Base-by-base conservation (phyloP, 2,888 invertebrate genomes). In the Drosophila lacicola region DNA sequence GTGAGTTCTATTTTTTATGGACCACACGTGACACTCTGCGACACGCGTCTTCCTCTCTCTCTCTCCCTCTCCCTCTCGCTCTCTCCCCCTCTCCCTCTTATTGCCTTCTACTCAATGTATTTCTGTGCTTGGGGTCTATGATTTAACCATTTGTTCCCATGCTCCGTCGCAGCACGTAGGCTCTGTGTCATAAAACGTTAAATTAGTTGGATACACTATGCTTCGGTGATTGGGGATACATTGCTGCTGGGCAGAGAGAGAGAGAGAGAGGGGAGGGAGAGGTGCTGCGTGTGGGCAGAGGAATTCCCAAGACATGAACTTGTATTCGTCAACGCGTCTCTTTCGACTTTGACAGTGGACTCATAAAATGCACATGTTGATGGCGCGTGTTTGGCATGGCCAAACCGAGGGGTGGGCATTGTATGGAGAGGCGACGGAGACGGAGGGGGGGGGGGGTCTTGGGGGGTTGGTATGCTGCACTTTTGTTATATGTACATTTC, bases 351-450 rank as follows among this genome's bases (percentile, higher is more conserved):
- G 70, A 74, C 77, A 70, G 67, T 75, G 70, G 68, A 67, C 89
- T 73, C 89, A 80, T 83, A 88, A 88, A 83, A 86, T 86, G 89
- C 87, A 83, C 83, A 88, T 83, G 89, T 88, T 83, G 88, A 74
- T 82, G 80, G 83, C 77, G 86, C 82, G 82, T 88, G 82, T 79
- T 82, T 67, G 71, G 82, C 88, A 82, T 85, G 73, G 76, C 44
- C 68, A 82, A 82, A 39, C 8, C 3, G 4, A 29, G 57, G 21
- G 21, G 2, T 14, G 25, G 29, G 25, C 29, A 1, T 8, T 29
- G 0, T 29, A 29, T 29, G 2, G 0, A 29, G n/a, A n/a, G n/a
- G n/a, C n/a, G n/a, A n/a, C n/a, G n/a, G n/a, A n/a, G n/a, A n/a
- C 17, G 17, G 17, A 2, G 17, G 4, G 17, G 34, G n/a, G 25